These are phyloP conservation scores for Ptiloglossa arizonensis DNA, from an alignment of 1,140 invertebrate species.

Conservation along the genomic window DNA sequence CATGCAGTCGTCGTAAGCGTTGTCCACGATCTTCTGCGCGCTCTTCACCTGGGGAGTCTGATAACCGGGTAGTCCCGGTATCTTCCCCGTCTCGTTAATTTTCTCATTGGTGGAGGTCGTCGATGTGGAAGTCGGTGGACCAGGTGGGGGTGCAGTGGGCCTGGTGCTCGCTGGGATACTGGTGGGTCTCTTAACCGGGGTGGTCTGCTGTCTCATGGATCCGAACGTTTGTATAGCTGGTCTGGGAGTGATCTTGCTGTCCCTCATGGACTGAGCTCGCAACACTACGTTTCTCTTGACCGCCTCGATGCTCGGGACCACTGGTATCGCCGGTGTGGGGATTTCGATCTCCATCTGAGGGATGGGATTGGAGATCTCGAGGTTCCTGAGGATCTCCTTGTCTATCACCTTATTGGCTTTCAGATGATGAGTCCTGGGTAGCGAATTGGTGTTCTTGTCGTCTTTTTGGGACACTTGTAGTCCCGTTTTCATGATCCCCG, in stretches of 20 bases:
- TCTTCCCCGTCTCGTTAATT: conserved; percentile 69
- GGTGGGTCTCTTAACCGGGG: conserved; percentile 84
- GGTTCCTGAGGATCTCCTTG: conserved; percentile 86
- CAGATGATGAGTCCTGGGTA: conserved; percentile 83
- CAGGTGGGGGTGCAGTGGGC: conserved; percentile 86
- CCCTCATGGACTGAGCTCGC: conserved; percentile 90
- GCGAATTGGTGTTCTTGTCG: conserved; percentile 83
- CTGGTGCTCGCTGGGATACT: conserved; percentile 85
- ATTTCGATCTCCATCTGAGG: conserved; percentile 86
- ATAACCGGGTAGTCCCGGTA: conserved; percentile 81
- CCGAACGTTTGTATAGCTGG: conserved; percentile 89
- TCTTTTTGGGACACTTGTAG: conserved; percentile 58
- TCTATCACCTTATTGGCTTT: conserved; percentile 86
- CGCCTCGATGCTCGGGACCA: conserved; percentile 77
- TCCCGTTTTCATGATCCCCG: conserved; percentile 81
- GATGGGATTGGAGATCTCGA: conserved; percentile 92
- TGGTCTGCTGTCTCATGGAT: conserved; percentile 86
- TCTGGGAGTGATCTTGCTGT: conserved; percentile 82
- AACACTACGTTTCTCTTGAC: conserved; percentile 84
- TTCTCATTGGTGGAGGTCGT: conserved; percentile 66
- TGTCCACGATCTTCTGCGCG: conserved; percentile 70
- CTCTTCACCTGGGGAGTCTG: conserved; percentile 77
- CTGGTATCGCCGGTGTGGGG: conserved; percentile 82
- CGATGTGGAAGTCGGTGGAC: conserved; percentile 79
- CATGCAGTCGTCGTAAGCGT: conserved; percentile 89